Evolutionary conservation across 2,888 invertebrate species (phyloP), one percentile per base, ranked within the genome.

Genomic region (Oligia strigilis): DNA sequence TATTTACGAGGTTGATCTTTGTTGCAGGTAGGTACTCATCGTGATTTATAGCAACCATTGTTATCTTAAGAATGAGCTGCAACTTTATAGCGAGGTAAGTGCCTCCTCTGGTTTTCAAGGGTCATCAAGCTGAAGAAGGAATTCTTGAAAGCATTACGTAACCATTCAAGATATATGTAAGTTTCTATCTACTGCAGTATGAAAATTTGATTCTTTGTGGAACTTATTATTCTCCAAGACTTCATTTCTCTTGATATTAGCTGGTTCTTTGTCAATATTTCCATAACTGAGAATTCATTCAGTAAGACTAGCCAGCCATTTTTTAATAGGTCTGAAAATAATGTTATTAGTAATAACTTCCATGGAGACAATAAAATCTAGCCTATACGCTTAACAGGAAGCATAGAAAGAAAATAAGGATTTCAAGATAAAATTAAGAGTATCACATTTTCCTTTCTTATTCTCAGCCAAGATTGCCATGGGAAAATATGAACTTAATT

Each of bases 21-120:
- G 92, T 92, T 92, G 82, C 92, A 92, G 92, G 92, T 92, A n/a
- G n/a, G n/a, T n/a, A 77, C 64, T 58, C 65, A 13, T 11, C 65
- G 78, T 89, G 88, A 89, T 89, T 92, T 91, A 91, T 78, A n/a
- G 80, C 74, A 29, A 62, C 88, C 81, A 90, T 88, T 91, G 89
- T 85, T 77, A 69, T 55, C 67, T 70, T 40, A 80, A 81, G 82
- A 82, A 82, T 85, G 64, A 80, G 58, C 66, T 75, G 77, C 78
- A 72, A 87, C 80, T 58, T 72, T 76, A 72, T 82, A 73, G 69
- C 74, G 29, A 85, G 85, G 89, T 88, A 78, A 78, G 82, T 77
- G 4, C 13, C 14, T 78, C 19, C 43, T 75, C 49, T 64, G 5
- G 19, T 8, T 70, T 23, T 79, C 62, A 73, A 80, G 60, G 13